These are phyloP conservation scores for Ceratosolen fusciceps DNA, from an alignment of 1,140 invertebrate genomes.

Conservation along the genomic window DNA sequence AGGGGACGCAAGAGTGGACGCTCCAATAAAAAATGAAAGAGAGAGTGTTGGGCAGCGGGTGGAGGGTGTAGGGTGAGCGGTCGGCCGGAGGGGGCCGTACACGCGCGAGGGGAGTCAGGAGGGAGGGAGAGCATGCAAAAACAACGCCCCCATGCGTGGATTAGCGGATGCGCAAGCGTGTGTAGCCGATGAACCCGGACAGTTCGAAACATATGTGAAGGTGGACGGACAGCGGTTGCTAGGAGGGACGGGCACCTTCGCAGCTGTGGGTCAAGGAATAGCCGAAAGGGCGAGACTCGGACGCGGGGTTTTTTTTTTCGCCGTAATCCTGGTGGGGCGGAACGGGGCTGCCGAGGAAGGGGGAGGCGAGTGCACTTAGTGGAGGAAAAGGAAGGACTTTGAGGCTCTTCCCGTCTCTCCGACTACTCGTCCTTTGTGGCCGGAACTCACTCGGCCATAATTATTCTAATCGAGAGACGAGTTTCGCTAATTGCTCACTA, in stretches of 20 bases:
- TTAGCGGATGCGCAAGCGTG: neutral
- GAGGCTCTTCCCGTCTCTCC: neutral
- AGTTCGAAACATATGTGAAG: neutral
- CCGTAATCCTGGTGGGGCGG: neutral
- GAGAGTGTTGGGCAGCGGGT: neutral
- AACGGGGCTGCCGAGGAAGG: no score
- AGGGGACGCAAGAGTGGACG: neutral
- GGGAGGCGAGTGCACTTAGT: no score
- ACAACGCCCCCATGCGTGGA: neutral
- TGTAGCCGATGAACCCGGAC: neutral
- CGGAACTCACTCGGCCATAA: neutral
- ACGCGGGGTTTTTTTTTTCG: neutral
- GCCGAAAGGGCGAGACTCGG: neutral
- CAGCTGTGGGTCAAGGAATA: neutral
- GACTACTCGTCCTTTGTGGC: neutral
- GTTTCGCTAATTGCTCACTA: neutral
- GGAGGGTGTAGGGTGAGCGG: neutral
- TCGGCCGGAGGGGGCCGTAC: neutral
- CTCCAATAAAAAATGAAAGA: neutral
- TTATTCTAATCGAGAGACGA: neutral
- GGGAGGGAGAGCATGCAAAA: no score
- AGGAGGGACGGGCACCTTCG: neutral
- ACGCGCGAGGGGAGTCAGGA: no score
- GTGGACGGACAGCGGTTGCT: neutral
- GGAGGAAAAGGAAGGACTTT: neutral